Percentiles rank a stretch among this genome's conserved stretches.
These are phyloP conservation scores for Vireo griseus DNA, from an alignment of 2,797 vertebrate genomes.

Conservation along the genomic window DNA sequence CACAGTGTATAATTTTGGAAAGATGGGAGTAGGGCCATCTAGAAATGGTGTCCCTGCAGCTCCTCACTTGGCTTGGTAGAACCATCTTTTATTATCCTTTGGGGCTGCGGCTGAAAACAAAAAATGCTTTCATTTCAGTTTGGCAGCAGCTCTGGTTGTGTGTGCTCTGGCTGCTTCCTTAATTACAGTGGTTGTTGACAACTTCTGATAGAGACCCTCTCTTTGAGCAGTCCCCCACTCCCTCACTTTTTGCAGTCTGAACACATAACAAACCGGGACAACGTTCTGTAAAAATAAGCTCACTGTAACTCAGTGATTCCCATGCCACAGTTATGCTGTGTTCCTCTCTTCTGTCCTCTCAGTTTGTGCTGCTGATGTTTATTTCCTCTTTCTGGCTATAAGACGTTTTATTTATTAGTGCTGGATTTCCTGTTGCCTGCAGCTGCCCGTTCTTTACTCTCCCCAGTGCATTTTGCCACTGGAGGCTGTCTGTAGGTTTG, in stretches of 20 bases:
- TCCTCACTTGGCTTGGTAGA: not conserved
- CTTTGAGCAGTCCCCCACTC: constrained; percentile 18
- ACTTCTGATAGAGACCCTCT: constrained; percentile 53
- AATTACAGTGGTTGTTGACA: constrained; percentile 58
- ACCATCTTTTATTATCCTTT: constrained; percentile 44
- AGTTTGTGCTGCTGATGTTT: constrained; percentile 44
- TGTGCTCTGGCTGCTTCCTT: constrained; percentile 53
- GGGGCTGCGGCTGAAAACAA: constrained; percentile 23
- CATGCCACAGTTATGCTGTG: not conserved
- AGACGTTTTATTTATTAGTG: constrained; percentile 51
- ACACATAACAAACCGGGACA: not conserved
- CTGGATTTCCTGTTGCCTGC: constrained; percentile 58
- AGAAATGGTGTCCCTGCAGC: not conserved
- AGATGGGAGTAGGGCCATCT: not conserved
- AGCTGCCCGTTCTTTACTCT: constrained; percentile 23
- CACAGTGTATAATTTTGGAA: not conserved
- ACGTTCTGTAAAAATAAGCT: constrained; percentile 37
- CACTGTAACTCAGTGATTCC: constrained; percentile 32
- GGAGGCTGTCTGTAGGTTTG: not conserved
- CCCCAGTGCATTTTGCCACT: not conserved
- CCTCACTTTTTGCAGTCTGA: constrained; percentile 5
- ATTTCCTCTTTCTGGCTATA: constrained; percentile 56
- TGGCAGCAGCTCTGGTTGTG: constrained; percentile 15
- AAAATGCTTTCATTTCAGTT: constrained; percentile 54
- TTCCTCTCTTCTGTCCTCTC: constrained; percentile 18